Evolutionary conservation across 2,113 vertebrate species (phyloP).

Genomic region (Benitochromis conjunctus): DNA sequence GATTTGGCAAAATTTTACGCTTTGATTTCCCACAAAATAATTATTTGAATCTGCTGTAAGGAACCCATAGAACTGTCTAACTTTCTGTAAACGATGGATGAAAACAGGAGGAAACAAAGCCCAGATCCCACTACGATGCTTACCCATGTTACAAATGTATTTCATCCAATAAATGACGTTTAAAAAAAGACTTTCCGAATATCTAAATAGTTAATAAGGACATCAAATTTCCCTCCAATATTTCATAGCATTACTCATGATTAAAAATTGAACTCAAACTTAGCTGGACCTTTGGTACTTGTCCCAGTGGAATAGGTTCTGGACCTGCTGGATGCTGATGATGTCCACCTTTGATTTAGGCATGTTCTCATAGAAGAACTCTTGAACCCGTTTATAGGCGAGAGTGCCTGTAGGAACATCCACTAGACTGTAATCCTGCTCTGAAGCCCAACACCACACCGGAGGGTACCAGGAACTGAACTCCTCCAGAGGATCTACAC

Average conservation of each 20-base stretch:
- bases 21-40: not conserved
- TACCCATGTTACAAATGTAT: not conserved
- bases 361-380: slow-evolving; percentile 39
- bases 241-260: not conserved
- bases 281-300: slow-evolving; percentile 56
- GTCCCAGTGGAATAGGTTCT: slow-evolving; percentile 67
- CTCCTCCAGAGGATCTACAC: slow-evolving; percentile 45
- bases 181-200: not conserved
- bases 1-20: not conserved
- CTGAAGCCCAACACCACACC: slow-evolving; percentile 17
- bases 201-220: not conserved
- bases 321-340: slow-evolving; percentile 53
- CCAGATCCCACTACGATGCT: not conserved
- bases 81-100: not conserved
- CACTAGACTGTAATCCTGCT: slow-evolving; percentile 32
- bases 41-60: not conserved
- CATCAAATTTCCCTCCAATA: not conserved
- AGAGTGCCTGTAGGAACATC: slow-evolving; percentile 6
- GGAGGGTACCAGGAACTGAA: slow-evolving; percentile 63
- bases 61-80: not conserved
- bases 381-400: slow-evolving; percentile 6
- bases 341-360: slow-evolving; percentile 39
- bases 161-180: not conserved
- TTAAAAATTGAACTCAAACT: not conserved
- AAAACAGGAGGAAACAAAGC: not conserved